These are phyloP conservation scores for Venustaconcha ellipsiformis DNA, from an alignment of 1,140 invertebrate genomes.

Conservation along the genomic window DNA sequence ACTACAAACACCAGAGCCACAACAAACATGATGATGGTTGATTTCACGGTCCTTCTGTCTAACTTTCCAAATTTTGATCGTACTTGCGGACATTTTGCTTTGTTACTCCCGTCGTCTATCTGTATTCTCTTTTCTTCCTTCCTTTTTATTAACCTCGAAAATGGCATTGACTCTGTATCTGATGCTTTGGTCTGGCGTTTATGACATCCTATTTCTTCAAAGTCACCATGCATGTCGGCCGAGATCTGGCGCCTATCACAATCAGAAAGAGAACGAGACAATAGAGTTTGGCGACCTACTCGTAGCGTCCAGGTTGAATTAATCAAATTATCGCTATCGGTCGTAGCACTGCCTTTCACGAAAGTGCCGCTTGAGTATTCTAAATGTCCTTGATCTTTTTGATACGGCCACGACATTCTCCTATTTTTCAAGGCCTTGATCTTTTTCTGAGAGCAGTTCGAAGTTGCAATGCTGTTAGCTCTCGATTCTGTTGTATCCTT, in stretches of 20 bases:
- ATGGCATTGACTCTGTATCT: background rate
- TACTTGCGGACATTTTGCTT: background rate
- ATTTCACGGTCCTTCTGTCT: conserved; percentile 21
- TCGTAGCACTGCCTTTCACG: too few species aligned
- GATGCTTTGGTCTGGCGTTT: background rate
- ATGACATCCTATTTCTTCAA: background rate
- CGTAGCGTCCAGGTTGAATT: too few species aligned
- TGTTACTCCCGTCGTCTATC: background rate
- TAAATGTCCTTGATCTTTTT: too few species aligned
- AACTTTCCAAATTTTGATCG: background rate
- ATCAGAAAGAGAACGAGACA: too few species aligned
- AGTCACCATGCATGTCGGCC: background rate
- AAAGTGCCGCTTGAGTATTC: too few species aligned
- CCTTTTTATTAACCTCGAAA: background rate
- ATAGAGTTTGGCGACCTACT: too few species aligned
- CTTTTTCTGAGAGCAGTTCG: too few species aligned
- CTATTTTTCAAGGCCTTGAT: too few species aligned
- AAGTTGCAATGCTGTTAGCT: too few species aligned
- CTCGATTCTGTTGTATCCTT: too few species aligned
- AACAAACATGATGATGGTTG: conserved; percentile 23
- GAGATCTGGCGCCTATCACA: background rate
- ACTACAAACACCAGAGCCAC: conserved; percentile 22
- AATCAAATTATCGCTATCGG: too few species aligned
- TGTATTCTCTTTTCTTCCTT: background rate
- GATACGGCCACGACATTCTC: too few species aligned